A percentile compares a stretch with the other conserved stretches of the same genome.
phyloP scores from a whole-genome alignment of 2,888 invertebrate genomes.

The Nomada goodeniana region DNA sequence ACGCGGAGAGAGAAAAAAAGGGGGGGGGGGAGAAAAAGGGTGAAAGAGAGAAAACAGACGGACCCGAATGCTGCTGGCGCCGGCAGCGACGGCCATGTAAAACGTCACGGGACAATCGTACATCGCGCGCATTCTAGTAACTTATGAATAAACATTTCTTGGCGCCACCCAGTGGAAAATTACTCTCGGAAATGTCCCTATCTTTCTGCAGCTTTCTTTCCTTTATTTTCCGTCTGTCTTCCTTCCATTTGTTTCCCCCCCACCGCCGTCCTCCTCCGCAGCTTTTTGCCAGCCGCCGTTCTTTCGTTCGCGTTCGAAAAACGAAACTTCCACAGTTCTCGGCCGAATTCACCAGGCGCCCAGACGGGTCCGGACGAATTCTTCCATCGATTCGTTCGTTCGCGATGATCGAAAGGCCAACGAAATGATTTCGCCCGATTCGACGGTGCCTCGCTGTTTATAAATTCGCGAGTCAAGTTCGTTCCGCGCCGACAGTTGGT shows the following conservation, averaged over 20 bases:
- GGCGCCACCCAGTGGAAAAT: conserved; percentile 77
- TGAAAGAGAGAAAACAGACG: conserved; percentile 33
- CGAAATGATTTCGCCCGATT: conserved; percentile 38
- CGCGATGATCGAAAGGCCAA: background rate
- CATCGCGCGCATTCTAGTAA: conserved; percentile 74
- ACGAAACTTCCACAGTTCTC: background rate
- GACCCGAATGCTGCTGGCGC: conserved; percentile 32
- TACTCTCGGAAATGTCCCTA: conserved; percentile 75
- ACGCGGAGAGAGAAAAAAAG: conserved; percentile 7
- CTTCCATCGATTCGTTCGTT: background rate
- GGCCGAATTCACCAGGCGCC: background rate
- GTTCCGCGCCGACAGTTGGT: conserved; percentile 29
- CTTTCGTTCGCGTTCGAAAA: background rate
- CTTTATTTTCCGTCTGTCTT: conserved; percentile 24
- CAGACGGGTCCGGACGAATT: background rate
- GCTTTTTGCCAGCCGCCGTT: background rate
- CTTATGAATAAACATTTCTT: conserved; percentile 82
- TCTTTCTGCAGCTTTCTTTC: conserved; percentile 41
- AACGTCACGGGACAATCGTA: conserved; percentile 74
- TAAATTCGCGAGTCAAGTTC: conserved; percentile 50
- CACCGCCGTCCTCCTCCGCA: no score
- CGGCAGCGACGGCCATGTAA: conserved; percentile 53
- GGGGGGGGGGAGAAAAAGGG: background rate
- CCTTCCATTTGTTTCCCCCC: background rate
- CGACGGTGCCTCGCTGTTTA: conserved; percentile 29